phyloP scores from a whole-genome alignment of 2,113 vertebrate species.

The Sylvicapra grimmia region DNA sequence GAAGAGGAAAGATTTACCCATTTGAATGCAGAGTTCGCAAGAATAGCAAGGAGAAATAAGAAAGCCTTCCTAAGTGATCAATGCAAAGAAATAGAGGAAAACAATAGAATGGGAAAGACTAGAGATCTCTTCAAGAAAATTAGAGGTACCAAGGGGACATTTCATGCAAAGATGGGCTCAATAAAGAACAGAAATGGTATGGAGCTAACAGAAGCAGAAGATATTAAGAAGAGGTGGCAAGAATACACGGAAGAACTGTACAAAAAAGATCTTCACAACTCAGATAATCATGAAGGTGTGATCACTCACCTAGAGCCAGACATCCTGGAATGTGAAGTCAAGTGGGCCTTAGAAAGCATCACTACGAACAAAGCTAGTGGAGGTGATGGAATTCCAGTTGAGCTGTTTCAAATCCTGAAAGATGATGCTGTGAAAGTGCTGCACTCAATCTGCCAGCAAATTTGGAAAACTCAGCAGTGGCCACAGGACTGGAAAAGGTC shows the following conservation, averaged over 20 bases:
- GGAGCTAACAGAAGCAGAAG: neutral
- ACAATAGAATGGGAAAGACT: neutral
- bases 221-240: neutral
- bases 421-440: neutral
- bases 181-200: neutral
- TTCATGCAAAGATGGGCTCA: neutral
- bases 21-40: neutral
- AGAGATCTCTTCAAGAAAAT: neutral
- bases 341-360: neutral
- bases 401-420: neutral
- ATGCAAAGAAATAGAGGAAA: neutral
- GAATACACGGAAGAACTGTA: neutral
- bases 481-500: neutral
- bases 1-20: neutral
- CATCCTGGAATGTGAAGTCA: neutral
- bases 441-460: neutral
- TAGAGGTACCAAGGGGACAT: neutral
- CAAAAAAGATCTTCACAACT: neutral
- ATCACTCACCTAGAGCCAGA: neutral
- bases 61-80: neutral
- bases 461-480: neutral
- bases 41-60: neutral
- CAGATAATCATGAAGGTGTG: neutral
- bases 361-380: neutral
- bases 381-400: neutral